Evolutionary conservation across 2,113 vertebrate genomes (phyloP).

Genomic region (Myanophis thanlyinensis): DNA sequence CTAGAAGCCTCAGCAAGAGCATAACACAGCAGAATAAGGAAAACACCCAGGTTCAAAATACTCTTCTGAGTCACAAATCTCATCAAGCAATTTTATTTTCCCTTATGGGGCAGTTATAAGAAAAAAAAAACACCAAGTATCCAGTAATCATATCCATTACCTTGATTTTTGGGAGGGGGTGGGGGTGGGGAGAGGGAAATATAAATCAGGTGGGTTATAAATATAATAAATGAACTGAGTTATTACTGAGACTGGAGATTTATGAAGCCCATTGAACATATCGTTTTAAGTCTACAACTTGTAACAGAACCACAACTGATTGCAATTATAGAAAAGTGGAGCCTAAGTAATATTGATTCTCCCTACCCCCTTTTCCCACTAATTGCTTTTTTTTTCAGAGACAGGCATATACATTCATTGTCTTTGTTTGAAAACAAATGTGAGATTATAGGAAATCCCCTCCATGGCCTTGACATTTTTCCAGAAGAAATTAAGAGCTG

Average conservation of each 20-base stretch:
- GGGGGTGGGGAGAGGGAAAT: no score
- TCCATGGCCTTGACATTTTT: constrained; percentile 69
- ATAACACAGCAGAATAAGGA: not conserved
- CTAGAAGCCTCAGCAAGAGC: not conserved
- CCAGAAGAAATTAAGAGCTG: constrained; percentile 77
- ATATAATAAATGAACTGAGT: not conserved
- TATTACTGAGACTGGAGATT: constrained; percentile 32
- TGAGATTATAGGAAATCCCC: constrained; percentile 60
- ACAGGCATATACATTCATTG: constrained; percentile 40
- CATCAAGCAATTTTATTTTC: not conserved
- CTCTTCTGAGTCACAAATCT: not conserved
- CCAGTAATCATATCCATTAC: not conserved
- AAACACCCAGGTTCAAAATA: not conserved
- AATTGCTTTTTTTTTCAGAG: constrained; percentile 43
- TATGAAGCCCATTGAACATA: constrained; percentile 8
- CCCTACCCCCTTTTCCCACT: constrained; percentile 4
- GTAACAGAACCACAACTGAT: constrained; percentile 31
- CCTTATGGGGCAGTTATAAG: not conserved
- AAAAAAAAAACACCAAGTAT: not conserved
- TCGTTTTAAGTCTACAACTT: constrained; percentile 36
- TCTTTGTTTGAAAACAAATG: constrained; percentile 33
- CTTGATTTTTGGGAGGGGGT: not conserved
- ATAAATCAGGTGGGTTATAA: not conserved
- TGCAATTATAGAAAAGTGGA: constrained; percentile 43
- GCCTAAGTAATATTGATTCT: constrained; percentile 45